Percentiles rank a stretch among this genome's conserved stretches.
phyloP scores from a whole-genome alignment of 1,140 invertebrate species.

The Dufourea novaeangliae region DNA sequence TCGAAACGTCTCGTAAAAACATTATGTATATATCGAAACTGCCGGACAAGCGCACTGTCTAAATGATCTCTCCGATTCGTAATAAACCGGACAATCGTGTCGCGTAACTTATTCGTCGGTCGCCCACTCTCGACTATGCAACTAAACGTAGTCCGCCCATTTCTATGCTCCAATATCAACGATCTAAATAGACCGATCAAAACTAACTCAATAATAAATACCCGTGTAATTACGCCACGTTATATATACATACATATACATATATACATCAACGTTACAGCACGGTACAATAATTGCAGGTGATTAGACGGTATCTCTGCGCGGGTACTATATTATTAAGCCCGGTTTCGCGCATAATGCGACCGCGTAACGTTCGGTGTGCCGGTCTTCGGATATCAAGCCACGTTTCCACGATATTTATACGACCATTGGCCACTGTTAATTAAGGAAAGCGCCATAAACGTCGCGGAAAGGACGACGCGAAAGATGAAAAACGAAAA shows the following conservation, averaged over 20 bases:
- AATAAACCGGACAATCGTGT: background rate
- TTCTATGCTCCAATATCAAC: background rate
- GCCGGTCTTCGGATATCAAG: background rate
- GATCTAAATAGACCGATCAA: constrained; percentile 47
- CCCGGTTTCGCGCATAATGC: constrained; percentile 15
- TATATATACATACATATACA: constrained; percentile 20
- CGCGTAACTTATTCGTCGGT: background rate
- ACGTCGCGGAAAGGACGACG: constrained; percentile 1
- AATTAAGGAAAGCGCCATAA: constrained; percentile 33
- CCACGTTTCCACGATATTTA: constrained; percentile 37
- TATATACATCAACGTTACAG: background rate
- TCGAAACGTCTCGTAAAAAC: too few species aligned
- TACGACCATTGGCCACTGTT: constrained; percentile 19
- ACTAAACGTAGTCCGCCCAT: background rate
- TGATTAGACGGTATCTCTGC: constrained; percentile 36
- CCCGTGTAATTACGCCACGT: constrained; percentile 17
- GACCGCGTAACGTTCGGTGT: background rate
- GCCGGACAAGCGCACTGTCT: too few species aligned
- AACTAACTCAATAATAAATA: constrained; percentile 31
- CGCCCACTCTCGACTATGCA: background rate
- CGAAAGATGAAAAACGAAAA: background rate
- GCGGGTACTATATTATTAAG: constrained; percentile 24
- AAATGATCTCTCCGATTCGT: too few species aligned
- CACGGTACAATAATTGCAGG: constrained; percentile 39
- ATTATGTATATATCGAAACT: too few species aligned